Percentiles rank a stretch among this genome's conserved stretches.
phyloP scores from a whole-genome alignment of 2,113 vertebrate species.

The Sinocyclocheilus grahami region DNA sequence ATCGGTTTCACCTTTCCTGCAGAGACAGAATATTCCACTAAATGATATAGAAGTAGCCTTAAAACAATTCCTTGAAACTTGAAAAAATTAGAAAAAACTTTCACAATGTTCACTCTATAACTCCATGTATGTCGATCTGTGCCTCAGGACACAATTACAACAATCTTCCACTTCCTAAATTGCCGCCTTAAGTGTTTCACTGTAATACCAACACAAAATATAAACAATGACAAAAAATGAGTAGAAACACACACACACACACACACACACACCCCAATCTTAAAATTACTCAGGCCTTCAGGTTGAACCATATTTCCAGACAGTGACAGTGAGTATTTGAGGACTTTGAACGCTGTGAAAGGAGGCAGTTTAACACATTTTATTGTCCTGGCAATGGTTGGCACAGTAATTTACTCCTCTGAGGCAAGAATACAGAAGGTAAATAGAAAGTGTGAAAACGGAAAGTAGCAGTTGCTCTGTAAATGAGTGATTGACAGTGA shows the following conservation, averaged over 20 bases:
- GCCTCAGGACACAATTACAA: conserved; percentile 1
- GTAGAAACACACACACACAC: not conserved
- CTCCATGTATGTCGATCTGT: not conserved
- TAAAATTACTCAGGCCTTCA: conserved; percentile 26
- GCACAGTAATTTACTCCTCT: conserved; percentile 7
- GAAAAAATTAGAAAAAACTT: not conserved
- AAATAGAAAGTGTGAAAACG: conserved; percentile 3
- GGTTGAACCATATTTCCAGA: conserved; percentile 5
- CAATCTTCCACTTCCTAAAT: not conserved
- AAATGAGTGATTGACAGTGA: conserved; percentile 20
- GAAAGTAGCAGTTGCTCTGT: not conserved
- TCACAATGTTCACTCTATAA: not conserved
- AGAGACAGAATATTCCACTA: not conserved
- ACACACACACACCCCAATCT: not conserved
- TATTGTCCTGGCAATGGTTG: conserved; percentile 14
- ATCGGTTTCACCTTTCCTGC: not conserved
- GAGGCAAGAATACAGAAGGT: not conserved
- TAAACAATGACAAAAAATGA: not conserved
- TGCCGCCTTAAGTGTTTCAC: not conserved
- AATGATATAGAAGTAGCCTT: not conserved
- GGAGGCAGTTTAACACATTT: conserved; percentile 37
- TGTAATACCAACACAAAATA: not conserved
- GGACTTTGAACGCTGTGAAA: conserved; percentile 47
- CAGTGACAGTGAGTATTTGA: conserved; percentile 39
- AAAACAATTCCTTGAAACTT: not conserved